Percentiles rank a stretch among this genome's conserved stretches.
phyloP scores from a whole-genome alignment of 2,888 invertebrate genomes.

The Dynastes hyllus region DNA sequence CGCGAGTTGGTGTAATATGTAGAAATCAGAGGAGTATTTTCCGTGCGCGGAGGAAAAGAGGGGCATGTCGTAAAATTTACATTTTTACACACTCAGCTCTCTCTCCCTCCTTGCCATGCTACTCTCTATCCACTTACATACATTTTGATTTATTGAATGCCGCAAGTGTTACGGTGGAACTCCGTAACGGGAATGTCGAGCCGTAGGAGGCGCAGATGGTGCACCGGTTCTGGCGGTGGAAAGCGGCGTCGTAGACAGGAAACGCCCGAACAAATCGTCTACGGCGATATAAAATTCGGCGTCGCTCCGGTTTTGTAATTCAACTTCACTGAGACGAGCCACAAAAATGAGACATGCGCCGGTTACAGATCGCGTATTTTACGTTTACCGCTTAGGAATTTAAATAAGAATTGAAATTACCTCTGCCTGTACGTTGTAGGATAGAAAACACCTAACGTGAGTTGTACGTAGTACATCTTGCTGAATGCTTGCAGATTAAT shows the following conservation, averaged over 20 bases:
- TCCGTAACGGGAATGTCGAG: background rate
- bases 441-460: background rate
- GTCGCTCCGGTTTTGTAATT: conserved; percentile 28
- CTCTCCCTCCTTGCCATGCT: conserved; percentile 12
- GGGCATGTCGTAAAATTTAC: conserved; percentile 50
- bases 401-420: conserved; percentile 37
- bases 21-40: conserved; percentile 27
- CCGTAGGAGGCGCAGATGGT: conserved; percentile 26
- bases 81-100: conserved; percentile 52
- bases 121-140: conserved; percentile 47
- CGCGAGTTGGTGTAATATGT: conserved; percentile 15
- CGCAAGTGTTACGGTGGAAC: conserved; percentile 45
- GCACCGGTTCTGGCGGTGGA: conserved; percentile 9
- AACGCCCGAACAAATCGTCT: conserved; percentile 36
- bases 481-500: too few species aligned
- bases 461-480: too few species aligned
- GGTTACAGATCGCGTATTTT: conserved; percentile 40
- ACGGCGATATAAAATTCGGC: conserved; percentile 37
- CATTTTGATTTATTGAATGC: conserved; percentile 52
- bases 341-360: conserved; percentile 45
- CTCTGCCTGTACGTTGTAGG: background rate
- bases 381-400: conserved; percentile 33
- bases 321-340: conserved; percentile 6
- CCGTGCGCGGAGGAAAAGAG: conserved; percentile 14
- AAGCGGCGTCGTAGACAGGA: conserved; percentile 7